Base-by-base conservation (phyloP, 2,888 invertebrate species). In the Saturnia japonica region DNA sequence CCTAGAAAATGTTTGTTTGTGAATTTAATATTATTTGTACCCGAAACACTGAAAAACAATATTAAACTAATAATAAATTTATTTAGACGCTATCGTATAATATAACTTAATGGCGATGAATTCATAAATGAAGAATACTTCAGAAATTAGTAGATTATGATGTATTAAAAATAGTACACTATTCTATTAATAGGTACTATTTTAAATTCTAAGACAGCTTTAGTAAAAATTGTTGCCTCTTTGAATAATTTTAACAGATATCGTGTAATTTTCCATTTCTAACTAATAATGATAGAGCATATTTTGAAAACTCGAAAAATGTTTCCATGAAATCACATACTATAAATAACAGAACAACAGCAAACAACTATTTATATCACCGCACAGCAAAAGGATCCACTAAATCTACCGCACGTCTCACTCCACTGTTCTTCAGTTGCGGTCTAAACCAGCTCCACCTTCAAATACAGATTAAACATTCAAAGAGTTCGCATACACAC, bases 401-500 rank as follows among this genome's bases (percentile, higher is more conserved):
- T 47, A 68, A 68, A 51, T 54, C 34, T 34, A 68, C 70, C 67
- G 70, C 74, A 34, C 40, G 69, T 69, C 67, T 71, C 69, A 57
- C 68, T 69, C 67, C 42, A 43, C 69, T 40, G 40, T 40, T 64
- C 64, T 64, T 40, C 40, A 64, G 40, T 25, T 69, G 70, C 69
- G 71, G 70, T 72, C 75, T 80, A 79, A 76, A 54, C 67, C 70
- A 79, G 79, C 80, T 78, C 77, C 81, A 82, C 86, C 82, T 79
- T 86, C 89, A 88, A 89, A 89, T 87, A 89, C 78, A 90, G 90
- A 93, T 94, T 93, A 93, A 94, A 94, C 91, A 94, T 94, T 94
- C 93, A 93, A 87, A 87, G 90, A 90, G 88, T 91, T 90, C 89
- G 88, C 90, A 90, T 91, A 91, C 89, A 93, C 93, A 93, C 93